These are phyloP conservation scores for Chymomyza procnemis DNA, from an alignment of 2,888 invertebrate genomes.

Conservation along the genomic window DNA sequence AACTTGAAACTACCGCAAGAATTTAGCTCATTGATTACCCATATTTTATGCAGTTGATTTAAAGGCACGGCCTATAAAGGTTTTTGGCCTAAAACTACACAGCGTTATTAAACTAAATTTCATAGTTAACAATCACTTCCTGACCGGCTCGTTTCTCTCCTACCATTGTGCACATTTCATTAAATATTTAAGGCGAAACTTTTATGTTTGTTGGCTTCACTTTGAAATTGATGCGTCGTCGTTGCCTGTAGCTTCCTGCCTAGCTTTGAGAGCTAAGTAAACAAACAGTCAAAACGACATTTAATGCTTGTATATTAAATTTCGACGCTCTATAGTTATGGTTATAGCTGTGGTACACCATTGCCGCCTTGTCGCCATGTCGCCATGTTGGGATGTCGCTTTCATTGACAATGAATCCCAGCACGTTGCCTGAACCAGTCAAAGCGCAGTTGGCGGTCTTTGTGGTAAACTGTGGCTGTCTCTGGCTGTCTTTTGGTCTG, in stretches of 20 bases:
- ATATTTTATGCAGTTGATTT: too few species aligned
- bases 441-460: neutral
- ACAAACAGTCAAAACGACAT: neutral
- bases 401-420: neutral
- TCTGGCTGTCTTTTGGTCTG: neutral
- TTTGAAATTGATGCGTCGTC: neutral
- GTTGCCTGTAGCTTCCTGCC: neutral
- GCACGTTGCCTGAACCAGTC: neutral
- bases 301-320: conserved; percentile 10
- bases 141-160: too few species aligned
- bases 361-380: neutral
- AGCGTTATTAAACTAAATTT: too few species aligned
- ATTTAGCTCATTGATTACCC: too few species aligned
- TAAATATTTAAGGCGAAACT: conserved; percentile 45
- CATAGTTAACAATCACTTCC: too few species aligned
- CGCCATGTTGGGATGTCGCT: too few species aligned
- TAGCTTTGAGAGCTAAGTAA: neutral
- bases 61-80: too few species aligned
- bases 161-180: neutral
- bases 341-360: neutral
- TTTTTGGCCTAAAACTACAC: too few species aligned
- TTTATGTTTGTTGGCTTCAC: conserved; percentile 16
- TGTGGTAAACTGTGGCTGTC: neutral
- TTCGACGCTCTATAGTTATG: neutral
- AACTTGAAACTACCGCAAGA: too few species aligned